Evolutionary conservation across 2,797 vertebrate genomes (phyloP).

Genomic region (Anabacerthia variegaticeps): DNA sequence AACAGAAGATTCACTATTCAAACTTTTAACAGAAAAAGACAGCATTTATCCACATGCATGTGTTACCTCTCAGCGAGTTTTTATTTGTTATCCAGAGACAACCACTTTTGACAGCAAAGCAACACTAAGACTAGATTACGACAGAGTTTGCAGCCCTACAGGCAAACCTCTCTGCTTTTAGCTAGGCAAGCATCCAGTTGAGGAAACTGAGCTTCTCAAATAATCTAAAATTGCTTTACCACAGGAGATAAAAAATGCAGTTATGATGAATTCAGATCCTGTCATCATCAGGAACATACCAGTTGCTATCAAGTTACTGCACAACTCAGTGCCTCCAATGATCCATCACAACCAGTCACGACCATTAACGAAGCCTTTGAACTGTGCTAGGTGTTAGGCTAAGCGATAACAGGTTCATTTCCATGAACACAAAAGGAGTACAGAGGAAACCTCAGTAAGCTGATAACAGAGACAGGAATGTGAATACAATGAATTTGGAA

Average conservation of each 20-base stretch:
- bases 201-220: neutral
- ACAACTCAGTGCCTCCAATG: neutral
- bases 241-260: neutral
- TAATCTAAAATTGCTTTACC: neutral
- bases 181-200: neutral
- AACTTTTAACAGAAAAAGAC: neutral
- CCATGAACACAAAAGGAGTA: neutral
- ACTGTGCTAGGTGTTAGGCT: neutral
- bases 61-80: neutral
- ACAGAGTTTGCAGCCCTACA: neutral
- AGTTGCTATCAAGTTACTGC: neutral
- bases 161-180: neutral
- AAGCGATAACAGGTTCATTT: neutral
- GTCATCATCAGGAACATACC: neutral
- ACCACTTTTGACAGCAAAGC: neutral
- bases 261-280: neutral
- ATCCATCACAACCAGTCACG: neutral
- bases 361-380: neutral
- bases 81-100: neutral
- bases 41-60: accelerated
- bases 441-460: neutral
- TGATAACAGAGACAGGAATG: neutral
- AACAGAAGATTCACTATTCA: neutral
- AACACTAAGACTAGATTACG: neutral
- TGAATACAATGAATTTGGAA: neutral